Evolutionary conservation across 2,888 invertebrate genomes (phyloP), one percentile per base, ranked within the genome.

Genomic region (Hedychridium roseum): DNA sequence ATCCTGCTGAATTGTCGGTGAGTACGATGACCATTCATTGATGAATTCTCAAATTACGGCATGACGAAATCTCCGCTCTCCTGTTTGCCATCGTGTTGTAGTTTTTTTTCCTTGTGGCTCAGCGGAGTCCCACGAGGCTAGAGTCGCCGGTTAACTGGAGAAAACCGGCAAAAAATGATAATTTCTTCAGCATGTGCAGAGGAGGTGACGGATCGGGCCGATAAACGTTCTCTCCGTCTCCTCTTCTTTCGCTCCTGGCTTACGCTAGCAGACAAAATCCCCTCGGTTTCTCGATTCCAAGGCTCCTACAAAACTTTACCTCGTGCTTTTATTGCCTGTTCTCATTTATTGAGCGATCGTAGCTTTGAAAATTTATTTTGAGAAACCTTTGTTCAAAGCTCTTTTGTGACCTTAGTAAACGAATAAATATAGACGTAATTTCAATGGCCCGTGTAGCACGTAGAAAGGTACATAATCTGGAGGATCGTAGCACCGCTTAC

Each of bases 131-230:
- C 15, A 30, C 41, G 14, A 35, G 44, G 31, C 16, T 51, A 45
- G 36, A 54, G 40, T 43, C 45, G 44, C 37, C 52, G 44, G 32
- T 38, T 31, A 15, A 3, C 52, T 63, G 49, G 43, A 41, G 42
- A 57, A 55, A 53, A 54, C 41, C 35, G 47, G 38, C 50, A 61
- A 70, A 69, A 64, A 68, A 65, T 62, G 60, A 69, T 70, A 70
- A 74, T 74, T 71, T 67, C 72, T 74, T 73, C 70, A 71, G 52
- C 69, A 71, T 73, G 73, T 64, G 62, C 52, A 55, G 45, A 50
- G 48, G 51, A 55, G 61, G 57, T 67, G 70, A 70, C 64, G 64
- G 62, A 64, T 67, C 55, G 60, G 30, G 18, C 37, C 60, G 63
- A 63, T 63, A 63, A 63, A 63, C 54, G 59, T 47, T 45, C 45